Base-by-base conservation (phyloP, 92 coral and sea anemone species). In the Phenganax marumi region DNA sequence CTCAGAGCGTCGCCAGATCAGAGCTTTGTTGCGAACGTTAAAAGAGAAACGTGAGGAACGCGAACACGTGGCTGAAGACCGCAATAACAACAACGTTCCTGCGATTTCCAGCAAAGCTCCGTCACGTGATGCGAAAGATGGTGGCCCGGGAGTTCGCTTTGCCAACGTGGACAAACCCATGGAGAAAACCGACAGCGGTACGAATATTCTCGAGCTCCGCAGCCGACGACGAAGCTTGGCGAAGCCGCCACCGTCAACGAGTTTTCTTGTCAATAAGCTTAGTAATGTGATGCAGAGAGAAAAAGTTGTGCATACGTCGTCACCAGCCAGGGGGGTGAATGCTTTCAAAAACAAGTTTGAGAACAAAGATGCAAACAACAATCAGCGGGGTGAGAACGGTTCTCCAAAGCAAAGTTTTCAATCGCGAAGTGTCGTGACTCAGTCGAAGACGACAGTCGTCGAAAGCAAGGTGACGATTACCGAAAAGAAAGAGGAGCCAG, bases 1-100 rank as follows among this genome's bases (percentile, higher is more conserved):
- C 52, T 91, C 92, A 63, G 99, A 96, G 51, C 85, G 99, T 85
- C 90, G 99, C 43, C 91, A 91, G 75, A 81, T 96, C 39, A 90
- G 99, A 22, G 94, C 91, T 50, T 93, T 92, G 33, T 82, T 96
- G 51, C 87, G 97, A 58, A 89, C 87, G 11, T 53, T 96, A 72
- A 85, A 88, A 74, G 92, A 95, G 50, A 88, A 88, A 79, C 83
- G 83, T 19, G 83, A 78, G 63, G 56, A 78, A 62, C 50, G 73
- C 21, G 90, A 91, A 75, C 94, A 90, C 72, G 84, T 94, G 50
- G 83, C 86, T 46, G 91, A 82, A 46, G 96, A 91, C 58, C 89
- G 91, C 83, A 86, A 87, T 19, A 87, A 91, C 53, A 70, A 84
- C 70, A 86, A 87, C 60, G 74, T 76, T 49, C 76, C 89, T 8